phyloP scores from a whole-genome alignment of 2,113 vertebrate species.

The Fregata magnificens region DNA sequence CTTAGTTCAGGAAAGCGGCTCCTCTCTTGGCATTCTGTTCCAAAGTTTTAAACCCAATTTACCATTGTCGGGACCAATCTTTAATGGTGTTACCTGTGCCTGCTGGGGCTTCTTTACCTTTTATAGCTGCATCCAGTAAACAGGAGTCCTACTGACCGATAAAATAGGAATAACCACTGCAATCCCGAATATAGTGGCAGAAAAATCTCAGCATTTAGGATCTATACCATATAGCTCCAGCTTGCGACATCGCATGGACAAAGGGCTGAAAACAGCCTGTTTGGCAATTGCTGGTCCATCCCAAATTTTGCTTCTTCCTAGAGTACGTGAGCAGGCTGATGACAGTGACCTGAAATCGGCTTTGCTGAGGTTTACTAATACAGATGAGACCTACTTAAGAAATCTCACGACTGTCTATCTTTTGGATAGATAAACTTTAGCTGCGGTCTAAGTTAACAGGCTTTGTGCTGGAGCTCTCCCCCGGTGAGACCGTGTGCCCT shows the following conservation, averaged over 20 bases:
- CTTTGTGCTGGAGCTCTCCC: neutral
- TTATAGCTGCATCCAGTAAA: constrained; percentile 26
- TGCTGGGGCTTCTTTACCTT: constrained; percentile 41
- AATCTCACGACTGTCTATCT: rapidly evolving
- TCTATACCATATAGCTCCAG: neutral
- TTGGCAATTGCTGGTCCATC: neutral
- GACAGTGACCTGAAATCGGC: neutral
- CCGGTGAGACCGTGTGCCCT: neutral
- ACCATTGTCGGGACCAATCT: neutral
- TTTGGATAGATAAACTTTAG: neutral
- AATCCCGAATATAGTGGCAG: neutral
- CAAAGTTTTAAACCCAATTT: constrained; percentile 46
- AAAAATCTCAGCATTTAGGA: neutral
- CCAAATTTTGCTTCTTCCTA: neutral
- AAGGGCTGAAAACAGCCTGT: neutral
- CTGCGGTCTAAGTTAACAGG: neutral
- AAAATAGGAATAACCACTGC: constrained; percentile 16
- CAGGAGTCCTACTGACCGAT: neutral
- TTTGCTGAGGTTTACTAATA: neutral
- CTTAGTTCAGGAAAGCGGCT: constrained; percentile 48
- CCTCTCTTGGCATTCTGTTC: neutral
- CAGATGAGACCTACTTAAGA: neutral
- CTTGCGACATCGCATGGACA: neutral
- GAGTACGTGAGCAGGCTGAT: neutral
- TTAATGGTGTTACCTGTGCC: constrained; percentile 3